Base-by-base conservation (phyloP, 2,888 invertebrate genomes). In the Myathropa florea region DNA sequence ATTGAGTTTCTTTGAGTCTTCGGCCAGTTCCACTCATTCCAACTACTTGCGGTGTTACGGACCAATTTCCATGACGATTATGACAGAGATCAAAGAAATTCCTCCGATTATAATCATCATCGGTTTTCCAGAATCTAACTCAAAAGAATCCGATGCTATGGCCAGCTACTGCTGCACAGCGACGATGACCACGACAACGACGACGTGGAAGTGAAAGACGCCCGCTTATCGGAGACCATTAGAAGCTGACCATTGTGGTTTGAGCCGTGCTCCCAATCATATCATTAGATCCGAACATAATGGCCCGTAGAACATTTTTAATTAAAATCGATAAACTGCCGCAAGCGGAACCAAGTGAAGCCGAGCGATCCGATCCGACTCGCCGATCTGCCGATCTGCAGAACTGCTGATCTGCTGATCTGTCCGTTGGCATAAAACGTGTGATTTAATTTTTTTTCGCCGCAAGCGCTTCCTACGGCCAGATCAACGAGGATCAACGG, bases 71-170 rank as follows among this genome's bases (percentile, higher is more conserved):
- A 78, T 86, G 86, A 83, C 83, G 86, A 86, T 86, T 83, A 86
- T 86, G 86, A 84, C 73, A 64, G 80, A 88, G 88, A 88, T 88
- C 88, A 88, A 88, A 88, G 87, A 68, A 82, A 87, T 83, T 77
- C 72, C 57, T 75, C 87, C 88, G 88, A 84, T 87, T 83, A 81
- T 83, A 88, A 86, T 86, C 83, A 87, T 77, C 77, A 78, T 82
- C 33, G 65, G 73, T 70, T 64, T 65, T 71, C 57, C 57, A 61
- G 78, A 71, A 63, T 75, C 68, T 59, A 59, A 73, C 67, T 85
- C 68, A 10, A 63, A 57, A 57, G 33, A 79, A 64, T 59, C 36
- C 21, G 57, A 33, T 55, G 53, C 2, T 21, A 14, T 18, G n/a
- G 53, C 53, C 53, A 3, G 14, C 4, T 4, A 14, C 46, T 46